These are phyloP conservation scores for Clarias gariepinus DNA, from an alignment of 2,113 vertebrate genomes.

Conservation along the genomic window DNA sequence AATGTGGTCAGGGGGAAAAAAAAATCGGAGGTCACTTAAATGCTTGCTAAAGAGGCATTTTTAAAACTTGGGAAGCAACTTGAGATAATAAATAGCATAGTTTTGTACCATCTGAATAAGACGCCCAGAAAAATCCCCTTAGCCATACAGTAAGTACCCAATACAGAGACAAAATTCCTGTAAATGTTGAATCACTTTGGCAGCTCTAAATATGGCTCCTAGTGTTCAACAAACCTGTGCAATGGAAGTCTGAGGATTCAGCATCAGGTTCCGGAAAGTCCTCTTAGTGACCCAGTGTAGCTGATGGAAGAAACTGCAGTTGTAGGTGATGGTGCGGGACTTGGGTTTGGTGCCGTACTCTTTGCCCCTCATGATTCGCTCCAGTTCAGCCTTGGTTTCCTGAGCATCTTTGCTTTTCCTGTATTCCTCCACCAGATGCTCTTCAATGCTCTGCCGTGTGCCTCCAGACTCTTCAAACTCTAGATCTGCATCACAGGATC, in stretches of 20 bases:
- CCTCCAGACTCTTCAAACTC: conserved; percentile 57
- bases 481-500: conserved; percentile 52
- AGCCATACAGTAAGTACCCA: neutral
- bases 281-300: conserved; percentile 84
- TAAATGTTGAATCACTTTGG: neutral
- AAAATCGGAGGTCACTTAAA: too few species aligned
- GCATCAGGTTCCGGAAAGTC: conserved; percentile 82
- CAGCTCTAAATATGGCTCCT: neutral
- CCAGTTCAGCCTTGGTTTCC: conserved; percentile 72
- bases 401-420: conserved; percentile 68
- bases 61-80: too few species aligned
- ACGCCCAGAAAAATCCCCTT: neutral
- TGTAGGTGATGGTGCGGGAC: conserved; percentile 74
- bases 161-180: neutral
- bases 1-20: too few species aligned
- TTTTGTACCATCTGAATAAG: too few species aligned
- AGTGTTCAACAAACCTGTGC: conserved; percentile 77
- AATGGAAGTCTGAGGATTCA: conserved; percentile 87
- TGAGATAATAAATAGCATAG: too few species aligned
- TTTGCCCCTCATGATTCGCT: conserved; percentile 65
- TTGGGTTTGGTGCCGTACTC: conserved; percentile 53
- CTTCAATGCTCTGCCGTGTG: conserved; percentile 67
- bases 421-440: conserved; percentile 78
- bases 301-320: conserved; percentile 85
- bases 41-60: neutral